phyloP scores from a whole-genome alignment of 35 echinoderm and acorn worm species.

The Apostichopus californicus region DNA sequence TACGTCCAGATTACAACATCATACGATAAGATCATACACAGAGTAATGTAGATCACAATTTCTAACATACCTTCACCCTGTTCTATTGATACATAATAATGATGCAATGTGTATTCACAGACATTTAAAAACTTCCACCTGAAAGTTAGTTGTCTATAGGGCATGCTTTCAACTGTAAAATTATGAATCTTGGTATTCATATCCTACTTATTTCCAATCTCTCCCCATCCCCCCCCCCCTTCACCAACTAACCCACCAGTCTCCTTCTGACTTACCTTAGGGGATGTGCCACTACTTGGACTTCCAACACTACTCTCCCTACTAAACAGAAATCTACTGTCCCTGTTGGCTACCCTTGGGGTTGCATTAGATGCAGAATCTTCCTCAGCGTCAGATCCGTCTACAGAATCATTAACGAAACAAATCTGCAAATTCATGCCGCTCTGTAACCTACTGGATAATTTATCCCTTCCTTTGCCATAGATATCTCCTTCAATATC shows the following conservation, averaged over 20 bases:
- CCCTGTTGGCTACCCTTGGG: slow-evolving; percentile 62
- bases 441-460: slow-evolving; percentile 84
- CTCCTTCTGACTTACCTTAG: slow-evolving; percentile 67
- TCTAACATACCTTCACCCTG: too few relatives aligned
- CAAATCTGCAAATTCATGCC: slow-evolving; percentile 99
- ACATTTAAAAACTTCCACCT: too few relatives aligned
- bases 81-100: too few relatives aligned
- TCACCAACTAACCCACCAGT: too few relatives aligned
- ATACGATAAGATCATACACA: too few relatives aligned
- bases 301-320: slow-evolving; percentile 81
- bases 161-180: not conserved
- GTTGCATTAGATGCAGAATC: slow-evolving; percentile 38
- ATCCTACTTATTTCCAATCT: too few relatives aligned
- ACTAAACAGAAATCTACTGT: slow-evolving; percentile 74
- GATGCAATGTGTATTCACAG: too few relatives aligned
- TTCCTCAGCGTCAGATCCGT: slow-evolving; percentile 93
- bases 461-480: slow-evolving; percentile 93
- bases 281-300: slow-evolving; percentile 68
- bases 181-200: not conserved
- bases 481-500: slow-evolving; percentile 96
- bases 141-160: not conserved
- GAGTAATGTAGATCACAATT: too few relatives aligned
- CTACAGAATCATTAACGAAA: slow-evolving; percentile 88
- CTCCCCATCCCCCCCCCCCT: too few relatives aligned
- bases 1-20: too few relatives aligned